These are phyloP conservation scores for Loxodonta africana DNA, from an alignment of 2,113 vertebrate genomes.

Conservation along the genomic window DNA sequence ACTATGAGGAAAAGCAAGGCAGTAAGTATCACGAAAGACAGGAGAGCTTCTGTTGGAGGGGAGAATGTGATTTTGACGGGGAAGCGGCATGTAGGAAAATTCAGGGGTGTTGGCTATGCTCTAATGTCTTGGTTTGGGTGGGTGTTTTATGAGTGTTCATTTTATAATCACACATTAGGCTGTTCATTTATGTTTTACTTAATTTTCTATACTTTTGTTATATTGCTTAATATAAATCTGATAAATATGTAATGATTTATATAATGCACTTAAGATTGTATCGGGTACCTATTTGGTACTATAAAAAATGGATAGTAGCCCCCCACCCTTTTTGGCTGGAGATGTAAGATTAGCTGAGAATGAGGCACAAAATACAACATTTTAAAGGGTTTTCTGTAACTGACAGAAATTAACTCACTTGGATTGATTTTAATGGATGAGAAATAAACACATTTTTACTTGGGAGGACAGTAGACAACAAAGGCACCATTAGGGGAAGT, in stretches of 20 bases:
- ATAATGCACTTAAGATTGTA: neutral
- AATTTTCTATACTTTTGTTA: neutral
- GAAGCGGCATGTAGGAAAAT: neutral
- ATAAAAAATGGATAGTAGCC: neutral
- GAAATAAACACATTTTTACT: neutral
- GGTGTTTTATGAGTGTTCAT: neutral
- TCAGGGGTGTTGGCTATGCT: neutral
- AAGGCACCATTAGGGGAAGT: neutral
- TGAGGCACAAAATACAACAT: neutral
- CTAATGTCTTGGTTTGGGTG: neutral
- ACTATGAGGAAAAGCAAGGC: neutral
- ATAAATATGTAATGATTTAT: neutral
- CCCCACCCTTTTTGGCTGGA: neutral
- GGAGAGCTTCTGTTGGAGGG: neutral
- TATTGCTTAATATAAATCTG: neutral
- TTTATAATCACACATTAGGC: neutral
- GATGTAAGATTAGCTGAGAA: neutral
- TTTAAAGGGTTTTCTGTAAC: conserved; percentile 29
- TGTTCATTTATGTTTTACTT: neutral
- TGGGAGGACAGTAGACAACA: neutral
- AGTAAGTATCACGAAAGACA: neutral
- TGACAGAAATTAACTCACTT: neutral
- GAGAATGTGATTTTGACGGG: neutral
- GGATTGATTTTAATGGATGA: neutral
- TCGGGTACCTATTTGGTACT: neutral